phyloP scores from a whole-genome alignment of 2,113 vertebrate genomes.

The Micromys minutus region DNA sequence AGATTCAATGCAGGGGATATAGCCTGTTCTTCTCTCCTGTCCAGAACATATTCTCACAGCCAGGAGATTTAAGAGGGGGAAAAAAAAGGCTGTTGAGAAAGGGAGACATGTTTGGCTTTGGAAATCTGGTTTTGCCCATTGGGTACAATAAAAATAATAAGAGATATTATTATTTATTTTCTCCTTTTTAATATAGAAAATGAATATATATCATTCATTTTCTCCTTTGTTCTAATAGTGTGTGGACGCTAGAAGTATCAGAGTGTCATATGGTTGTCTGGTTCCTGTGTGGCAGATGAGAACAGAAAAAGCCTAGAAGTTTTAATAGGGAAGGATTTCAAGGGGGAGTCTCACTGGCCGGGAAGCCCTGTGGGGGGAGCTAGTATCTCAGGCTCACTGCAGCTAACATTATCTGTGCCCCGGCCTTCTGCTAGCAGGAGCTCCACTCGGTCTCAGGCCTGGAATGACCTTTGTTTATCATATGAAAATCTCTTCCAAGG shows the following conservation, averaged over 20 bases:
- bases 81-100: background rate
- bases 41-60: background rate
- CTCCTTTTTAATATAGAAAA: no score
- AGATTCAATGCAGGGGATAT: background rate
- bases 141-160: background rate
- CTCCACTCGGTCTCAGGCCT: background rate
- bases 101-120: background rate
- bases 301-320: background rate
- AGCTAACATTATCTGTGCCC: background rate
- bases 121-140: constrained; percentile 32
- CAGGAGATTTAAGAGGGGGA: background rate
- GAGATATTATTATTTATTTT: background rate
- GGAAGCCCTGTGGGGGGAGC: background rate
- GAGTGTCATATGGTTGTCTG: no score
- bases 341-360: background rate
- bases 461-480: constrained; percentile 54
- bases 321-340: background rate
- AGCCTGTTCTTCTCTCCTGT: background rate
- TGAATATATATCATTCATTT: no score
- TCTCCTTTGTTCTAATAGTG: background rate
- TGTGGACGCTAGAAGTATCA: no score
- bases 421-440: background rate
- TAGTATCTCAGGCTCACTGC: background rate
- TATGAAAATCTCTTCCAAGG: constrained; percentile 71
- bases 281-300: background rate